Evolutionary conservation across 1,140 invertebrate genomes (phyloP), one percentile per base, ranked within the genome.

Genomic region (Ceratitis capitata): DNA sequence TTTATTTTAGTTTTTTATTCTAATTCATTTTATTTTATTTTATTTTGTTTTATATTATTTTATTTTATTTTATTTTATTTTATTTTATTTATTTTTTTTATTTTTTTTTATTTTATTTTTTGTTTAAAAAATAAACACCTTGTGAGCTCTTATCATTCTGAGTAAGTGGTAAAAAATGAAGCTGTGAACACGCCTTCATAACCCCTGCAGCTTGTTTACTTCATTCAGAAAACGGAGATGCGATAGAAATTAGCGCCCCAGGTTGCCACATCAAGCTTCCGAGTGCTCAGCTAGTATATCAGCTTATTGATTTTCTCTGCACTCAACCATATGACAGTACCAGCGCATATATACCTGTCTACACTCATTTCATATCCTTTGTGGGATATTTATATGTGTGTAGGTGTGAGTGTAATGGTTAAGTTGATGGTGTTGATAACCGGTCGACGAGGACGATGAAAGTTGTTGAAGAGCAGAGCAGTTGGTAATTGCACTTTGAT

Each of bases 401-500:
- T 78, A 19, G 35, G 6, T 12, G n/a, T 78, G 35, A 12, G 16
- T 19, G 69, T 45, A 39, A n/a, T 42, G 4, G 39, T 78, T 78
- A 78, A 45, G 35, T 78, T 78, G 39, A 78, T 78, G 69, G 69
- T 39, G 69, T 45, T 47, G 69, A 78, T 78, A 78, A 78, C 39
- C 29, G 12, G 32, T 78, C 39, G 69, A 45, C 69, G 69, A 78
- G 12, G 32, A 45, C 39, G 69, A 45, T 39, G 69, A 78, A 78
- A 39, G 69, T 35, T 78, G 32, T 45, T 78, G 69, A 78, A 42
- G 69, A 78, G 69, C 69, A 42, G 69, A 78, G 69, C 69, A 78
- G 69, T 10, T 47, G 39, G 69, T 78, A 78, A 78, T 78, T 78
- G 69, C 69, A 78, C 42, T 78, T 78, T 78, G 69, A 78, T 78